These are phyloP conservation scores for Apostichopus japonicus DNA, from an alignment of 35 echinoderm and acorn worm genomes.

Conservation along the genomic window DNA sequence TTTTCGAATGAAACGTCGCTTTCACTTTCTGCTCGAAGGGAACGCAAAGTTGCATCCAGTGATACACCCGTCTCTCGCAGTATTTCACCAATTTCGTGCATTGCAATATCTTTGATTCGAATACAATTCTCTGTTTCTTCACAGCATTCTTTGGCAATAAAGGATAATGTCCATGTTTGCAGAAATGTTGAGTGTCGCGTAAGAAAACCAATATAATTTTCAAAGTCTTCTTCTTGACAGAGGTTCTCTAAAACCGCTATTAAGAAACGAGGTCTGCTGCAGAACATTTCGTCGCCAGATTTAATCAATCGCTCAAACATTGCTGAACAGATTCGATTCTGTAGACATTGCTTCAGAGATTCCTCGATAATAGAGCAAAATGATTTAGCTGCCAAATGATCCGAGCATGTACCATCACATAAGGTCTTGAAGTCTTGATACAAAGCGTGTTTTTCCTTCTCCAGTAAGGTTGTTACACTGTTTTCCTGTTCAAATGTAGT, in stretches of 20 bases:
- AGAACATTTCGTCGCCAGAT: neutral
- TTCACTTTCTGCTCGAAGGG: neutral
- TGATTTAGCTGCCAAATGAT: constrained; percentile 25
- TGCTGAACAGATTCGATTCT: constrained; percentile 31
- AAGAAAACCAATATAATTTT: constrained; percentile 17
- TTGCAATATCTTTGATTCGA: neutral
- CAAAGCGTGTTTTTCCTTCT: constrained; percentile 4
- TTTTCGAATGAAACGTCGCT: neutral
- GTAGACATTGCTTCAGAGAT: neutral
- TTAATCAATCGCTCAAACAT: constrained; percentile 15
- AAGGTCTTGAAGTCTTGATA: neutral
- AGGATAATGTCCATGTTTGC: neutral
- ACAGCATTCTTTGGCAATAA: constrained; percentile 5
- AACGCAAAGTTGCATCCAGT: constrained; percentile 21
- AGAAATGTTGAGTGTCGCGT: neutral
- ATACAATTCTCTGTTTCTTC: neutral
- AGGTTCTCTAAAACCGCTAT: neutral
- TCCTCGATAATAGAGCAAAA: constrained; percentile 2
- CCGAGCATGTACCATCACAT: neutral
- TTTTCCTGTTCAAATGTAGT: neutral
- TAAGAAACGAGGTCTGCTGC: too few species aligned
- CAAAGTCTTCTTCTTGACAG: constrained; percentile 13
- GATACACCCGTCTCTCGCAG: neutral
- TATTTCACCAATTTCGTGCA: constrained; percentile 1
- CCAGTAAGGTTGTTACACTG: constrained; percentile 13